Percentiles rank a stretch among this genome's conserved stretches.
These are phyloP conservation scores for Bergia sp. DNA, from an alignment of 92 coral and sea anemone genomes.

Conservation along the genomic window DNA sequence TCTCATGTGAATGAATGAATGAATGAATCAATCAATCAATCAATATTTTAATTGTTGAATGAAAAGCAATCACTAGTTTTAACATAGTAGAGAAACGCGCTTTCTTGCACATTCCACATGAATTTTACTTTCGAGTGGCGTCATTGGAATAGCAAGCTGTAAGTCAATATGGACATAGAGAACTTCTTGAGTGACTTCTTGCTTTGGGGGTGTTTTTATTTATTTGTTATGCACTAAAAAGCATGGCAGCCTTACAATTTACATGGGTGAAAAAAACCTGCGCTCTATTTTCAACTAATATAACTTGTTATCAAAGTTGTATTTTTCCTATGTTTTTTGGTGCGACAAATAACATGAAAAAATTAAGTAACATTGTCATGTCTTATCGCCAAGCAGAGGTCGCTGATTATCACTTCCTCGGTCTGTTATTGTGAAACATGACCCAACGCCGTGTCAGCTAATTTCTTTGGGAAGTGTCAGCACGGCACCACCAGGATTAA, in stretches of 20 bases:
- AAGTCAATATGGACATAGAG: background rate
- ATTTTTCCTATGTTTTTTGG: too few relatives aligned
- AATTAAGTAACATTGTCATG: background rate
- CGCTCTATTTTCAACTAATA: too few relatives aligned
- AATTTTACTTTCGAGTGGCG: background rate
- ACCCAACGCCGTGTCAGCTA: conserved; percentile 12
- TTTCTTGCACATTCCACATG: background rate
- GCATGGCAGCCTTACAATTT: too few relatives aligned
- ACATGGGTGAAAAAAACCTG: too few relatives aligned
- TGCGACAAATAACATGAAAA: background rate
- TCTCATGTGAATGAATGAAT: background rate
- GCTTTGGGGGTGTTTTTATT: too few relatives aligned
- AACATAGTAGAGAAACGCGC: background rate
- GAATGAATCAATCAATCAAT: too few relatives aligned
- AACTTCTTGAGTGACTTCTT: background rate
- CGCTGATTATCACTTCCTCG: conserved; percentile 19
- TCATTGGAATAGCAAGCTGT: background rate
- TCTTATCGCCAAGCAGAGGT: background rate
- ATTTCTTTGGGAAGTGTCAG: background rate
- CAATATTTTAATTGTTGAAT: background rate
- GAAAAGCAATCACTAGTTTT: background rate
- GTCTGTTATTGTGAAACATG: conserved; percentile 40
- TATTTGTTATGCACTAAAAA: too few relatives aligned
- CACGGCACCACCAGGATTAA: background rate
- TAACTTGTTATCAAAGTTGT: too few relatives aligned